phyloP scores from a whole-genome alignment of 2,113 vertebrate species.

The Chamaetylas fuelleborni region DNA sequence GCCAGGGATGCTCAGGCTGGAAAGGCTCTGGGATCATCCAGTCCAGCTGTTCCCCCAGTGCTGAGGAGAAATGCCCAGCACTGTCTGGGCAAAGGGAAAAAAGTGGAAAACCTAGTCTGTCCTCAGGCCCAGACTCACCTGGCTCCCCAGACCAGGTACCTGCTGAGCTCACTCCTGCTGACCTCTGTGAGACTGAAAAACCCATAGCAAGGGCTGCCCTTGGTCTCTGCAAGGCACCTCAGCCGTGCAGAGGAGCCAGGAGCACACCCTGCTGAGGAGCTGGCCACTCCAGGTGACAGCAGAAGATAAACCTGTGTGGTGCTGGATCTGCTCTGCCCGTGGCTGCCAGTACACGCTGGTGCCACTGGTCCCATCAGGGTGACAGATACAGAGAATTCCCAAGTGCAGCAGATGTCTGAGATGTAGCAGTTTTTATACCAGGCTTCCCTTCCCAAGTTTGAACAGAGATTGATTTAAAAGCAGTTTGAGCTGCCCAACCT shows the following conservation, averaged over 20 bases:
- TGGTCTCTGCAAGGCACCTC: neutral
- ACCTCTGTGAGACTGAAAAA: neutral
- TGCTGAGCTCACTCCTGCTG: neutral
- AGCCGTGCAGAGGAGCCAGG: neutral
- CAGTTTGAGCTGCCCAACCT: neutral
- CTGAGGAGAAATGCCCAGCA: rapidly evolving
- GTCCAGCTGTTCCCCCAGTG: neutral
- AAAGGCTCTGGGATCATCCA: neutral
- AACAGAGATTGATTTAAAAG: neutral
- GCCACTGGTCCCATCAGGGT: neutral
- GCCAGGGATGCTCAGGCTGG: neutral
- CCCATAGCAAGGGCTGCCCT: neutral
- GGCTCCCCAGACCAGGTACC: neutral
- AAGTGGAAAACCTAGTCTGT: neutral
- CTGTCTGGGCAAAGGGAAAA: neutral
- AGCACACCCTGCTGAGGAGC: neutral
- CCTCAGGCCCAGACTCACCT: neutral
- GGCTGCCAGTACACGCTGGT: neutral
- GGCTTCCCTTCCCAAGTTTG: neutral
- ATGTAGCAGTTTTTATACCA: neutral
- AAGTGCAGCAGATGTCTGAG: neutral
- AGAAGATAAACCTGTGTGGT: neutral
- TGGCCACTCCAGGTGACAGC: neutral
- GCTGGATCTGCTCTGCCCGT: neutral
- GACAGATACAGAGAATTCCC: neutral